Base-by-base conservation (phyloP, 2,888 invertebrate genomes). In the Perizoma affinitatum region DNA sequence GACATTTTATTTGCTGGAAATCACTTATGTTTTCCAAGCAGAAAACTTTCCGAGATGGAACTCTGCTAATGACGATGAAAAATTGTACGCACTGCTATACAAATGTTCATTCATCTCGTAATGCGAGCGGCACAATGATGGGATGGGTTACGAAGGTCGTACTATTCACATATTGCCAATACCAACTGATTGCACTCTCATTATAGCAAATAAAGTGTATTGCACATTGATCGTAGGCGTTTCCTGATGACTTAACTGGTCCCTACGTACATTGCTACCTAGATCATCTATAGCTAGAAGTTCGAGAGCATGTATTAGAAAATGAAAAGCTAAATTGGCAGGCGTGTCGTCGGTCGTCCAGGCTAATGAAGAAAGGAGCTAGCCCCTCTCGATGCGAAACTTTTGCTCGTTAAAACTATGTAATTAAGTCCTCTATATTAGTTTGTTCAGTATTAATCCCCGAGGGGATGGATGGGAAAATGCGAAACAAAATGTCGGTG, bases 61-160 rank as follows among this genome's bases (percentile, higher is more conserved):
- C 67, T 73, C 71, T 72, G 70, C 67, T 79, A 80, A 80, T 77
- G 78, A 81, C 70, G 75, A 70, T 82, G 75, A 81, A 81, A 82
- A 84, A 83, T 79, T 78, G 81, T 76, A 82, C 79, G 79, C 75
- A 76, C 69, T 66, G 70, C 80, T 80, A 87, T 87, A 84, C 79
- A 84, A 75, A 71, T 68, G 72, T 68, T 80, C 81, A 86, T 87
- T 87, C 84, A 88, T 80, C 65, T 65, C 63, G 77, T 80, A 83
- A 82, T 82, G 78, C 78, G 74, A 77, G 68, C 73, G 72, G 73
- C 76, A 88, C 85, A 88, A 86, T 88, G 82, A 78, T 74, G 79
- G 86, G 79, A 83, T 83, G 85, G 90, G 90, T 80, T 74, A 76
- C 84, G 87, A 88, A 90, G 90, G 91, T 83, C 90, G 82, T 67